A percentile compares a stretch with the other conserved stretches of the same genome.
These are phyloP conservation scores for Galbula dea DNA, from an alignment of 2,113 vertebrate species.

Conservation along the genomic window DNA sequence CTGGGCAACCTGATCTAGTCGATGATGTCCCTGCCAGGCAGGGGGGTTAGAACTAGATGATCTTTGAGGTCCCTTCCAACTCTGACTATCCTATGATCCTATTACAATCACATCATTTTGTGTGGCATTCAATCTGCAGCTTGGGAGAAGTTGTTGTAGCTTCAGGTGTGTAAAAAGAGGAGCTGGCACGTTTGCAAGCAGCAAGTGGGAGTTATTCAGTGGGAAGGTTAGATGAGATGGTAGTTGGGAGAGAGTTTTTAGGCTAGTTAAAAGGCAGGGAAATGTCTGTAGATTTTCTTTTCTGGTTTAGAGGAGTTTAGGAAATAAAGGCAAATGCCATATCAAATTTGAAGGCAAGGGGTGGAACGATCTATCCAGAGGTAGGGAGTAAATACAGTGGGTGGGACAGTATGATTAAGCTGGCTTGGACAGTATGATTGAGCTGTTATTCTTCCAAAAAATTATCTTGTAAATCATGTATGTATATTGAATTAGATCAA, in stretches of 20 bases:
- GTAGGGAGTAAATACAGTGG: neutral
- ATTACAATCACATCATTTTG: neutral
- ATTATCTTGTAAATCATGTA: neutral
- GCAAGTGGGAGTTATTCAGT: neutral
- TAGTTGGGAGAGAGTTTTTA: slow-evolving; percentile 18
- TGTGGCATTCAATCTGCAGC: neutral
- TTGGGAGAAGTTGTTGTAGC: slow-evolving; percentile 20
- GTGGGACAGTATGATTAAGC: neutral
- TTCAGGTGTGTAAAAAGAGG: slow-evolving; percentile 29
- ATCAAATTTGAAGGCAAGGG: neutral
- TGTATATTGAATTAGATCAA: neutral
- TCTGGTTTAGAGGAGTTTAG: neutral
- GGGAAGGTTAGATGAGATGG: slow-evolving; percentile 9
- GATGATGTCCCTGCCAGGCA: too few relatives aligned
- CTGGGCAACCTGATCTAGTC: too few relatives aligned
- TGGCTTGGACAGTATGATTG: neutral
- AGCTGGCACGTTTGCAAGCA: neutral
- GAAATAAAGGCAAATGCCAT: neutral
- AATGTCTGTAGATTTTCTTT: neutral
- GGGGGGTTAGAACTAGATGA: too few relatives aligned
- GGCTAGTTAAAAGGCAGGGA: neutral
- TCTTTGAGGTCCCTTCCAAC: too few relatives aligned
- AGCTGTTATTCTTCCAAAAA: neutral
- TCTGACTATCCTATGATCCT: too few relatives aligned
- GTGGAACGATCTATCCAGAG: neutral